These are phyloP conservation scores for Sipha maydis DNA, from an alignment of 2,888 invertebrate genomes.

Conservation along the genomic window DNA sequence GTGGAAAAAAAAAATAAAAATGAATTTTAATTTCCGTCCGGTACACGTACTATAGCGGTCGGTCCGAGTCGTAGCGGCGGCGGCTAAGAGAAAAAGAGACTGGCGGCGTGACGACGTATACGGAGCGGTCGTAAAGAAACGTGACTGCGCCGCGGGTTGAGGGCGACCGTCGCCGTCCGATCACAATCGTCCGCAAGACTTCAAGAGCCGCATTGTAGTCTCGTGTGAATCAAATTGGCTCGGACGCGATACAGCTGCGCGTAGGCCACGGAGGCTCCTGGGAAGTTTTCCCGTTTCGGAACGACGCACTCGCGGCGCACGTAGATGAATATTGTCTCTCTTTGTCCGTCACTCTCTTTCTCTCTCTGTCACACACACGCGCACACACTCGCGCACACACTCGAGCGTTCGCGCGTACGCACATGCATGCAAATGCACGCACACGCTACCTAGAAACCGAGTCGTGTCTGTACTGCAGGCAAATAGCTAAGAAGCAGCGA, in stretches of 20 bases:
- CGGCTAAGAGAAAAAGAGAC: not conserved
- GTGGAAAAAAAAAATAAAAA: not conserved
- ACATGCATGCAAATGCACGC: not conserved
- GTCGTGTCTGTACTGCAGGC: too few relatives aligned
- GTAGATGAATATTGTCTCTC: not conserved
- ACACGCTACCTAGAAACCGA: not conserved
- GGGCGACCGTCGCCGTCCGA: not conserved
- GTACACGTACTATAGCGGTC: not conserved
- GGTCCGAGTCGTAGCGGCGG: not conserved
- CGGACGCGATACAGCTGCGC: not conserved
- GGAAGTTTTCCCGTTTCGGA: not conserved
- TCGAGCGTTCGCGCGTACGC: not conserved
- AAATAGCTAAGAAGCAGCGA: too few relatives aligned
- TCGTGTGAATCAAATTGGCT: constrained; percentile 27
- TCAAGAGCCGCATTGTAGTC: too few relatives aligned
- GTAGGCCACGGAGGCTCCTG: not conserved
- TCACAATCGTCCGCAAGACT: constrained; percentile 14
- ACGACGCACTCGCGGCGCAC: not conserved
- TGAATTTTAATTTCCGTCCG: not conserved
- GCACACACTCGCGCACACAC: not conserved
- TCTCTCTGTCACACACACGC: too few relatives aligned
- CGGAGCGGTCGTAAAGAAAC: constrained; percentile 5
- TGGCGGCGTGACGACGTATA: not conserved
- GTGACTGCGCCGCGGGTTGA: not conserved
- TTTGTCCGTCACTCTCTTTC: too few relatives aligned